These are phyloP conservation scores for Ctenochaetus hawaiiensis DNA, from an alignment of 2,797 vertebrate genomes.

Conservation along the genomic window DNA sequence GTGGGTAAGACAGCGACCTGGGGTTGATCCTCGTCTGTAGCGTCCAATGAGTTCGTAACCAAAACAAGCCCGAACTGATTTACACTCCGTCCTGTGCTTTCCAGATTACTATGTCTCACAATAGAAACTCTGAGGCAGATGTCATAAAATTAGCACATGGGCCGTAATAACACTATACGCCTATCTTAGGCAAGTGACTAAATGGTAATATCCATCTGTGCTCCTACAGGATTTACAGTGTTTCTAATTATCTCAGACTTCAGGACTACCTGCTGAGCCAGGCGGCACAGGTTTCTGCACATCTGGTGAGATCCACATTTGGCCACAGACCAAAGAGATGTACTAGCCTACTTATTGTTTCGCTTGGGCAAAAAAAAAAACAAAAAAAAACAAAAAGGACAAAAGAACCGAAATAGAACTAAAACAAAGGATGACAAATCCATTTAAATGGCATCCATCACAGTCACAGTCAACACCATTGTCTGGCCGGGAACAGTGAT, in stretches of 20 bases:
- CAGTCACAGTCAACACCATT: constrained; percentile 16
- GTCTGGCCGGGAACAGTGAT: constrained; percentile 25
- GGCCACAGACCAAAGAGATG: constrained; percentile 73
- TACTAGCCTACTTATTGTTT: constrained; percentile 56
- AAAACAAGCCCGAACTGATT: constrained; percentile 36
- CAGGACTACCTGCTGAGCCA: constrained; percentile 69
- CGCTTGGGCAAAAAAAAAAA: constrained; percentile 32
- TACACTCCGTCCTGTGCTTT: constrained; percentile 22
- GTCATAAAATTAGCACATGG: constrained; percentile 72
- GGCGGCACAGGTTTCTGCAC: constrained; percentile 73
- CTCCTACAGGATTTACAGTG: constrained; percentile 70
- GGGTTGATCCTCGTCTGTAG: constrained; percentile 57
- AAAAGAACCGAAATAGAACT: not conserved
- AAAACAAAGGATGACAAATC: constrained; percentile 2
- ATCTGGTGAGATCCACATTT: constrained; percentile 76
- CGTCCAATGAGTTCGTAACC: constrained; percentile 28
- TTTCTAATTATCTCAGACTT: constrained; percentile 72
- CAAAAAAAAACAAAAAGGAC: not conserved
- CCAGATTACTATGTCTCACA: constrained; percentile 53
- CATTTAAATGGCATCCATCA: constrained; percentile 16
- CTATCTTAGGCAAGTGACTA: constrained; percentile 70
- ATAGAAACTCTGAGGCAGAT: constrained; percentile 66
- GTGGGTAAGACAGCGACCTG: constrained; percentile 43
- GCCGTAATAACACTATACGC: constrained; percentile 68
- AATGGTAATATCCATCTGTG: constrained; percentile 81